Percentiles rank a stretch among this genome's conserved stretches.
These are phyloP conservation scores for Apocheima hispidaria DNA, from an alignment of 2,888 invertebrate genomes.

Conservation along the genomic window DNA sequence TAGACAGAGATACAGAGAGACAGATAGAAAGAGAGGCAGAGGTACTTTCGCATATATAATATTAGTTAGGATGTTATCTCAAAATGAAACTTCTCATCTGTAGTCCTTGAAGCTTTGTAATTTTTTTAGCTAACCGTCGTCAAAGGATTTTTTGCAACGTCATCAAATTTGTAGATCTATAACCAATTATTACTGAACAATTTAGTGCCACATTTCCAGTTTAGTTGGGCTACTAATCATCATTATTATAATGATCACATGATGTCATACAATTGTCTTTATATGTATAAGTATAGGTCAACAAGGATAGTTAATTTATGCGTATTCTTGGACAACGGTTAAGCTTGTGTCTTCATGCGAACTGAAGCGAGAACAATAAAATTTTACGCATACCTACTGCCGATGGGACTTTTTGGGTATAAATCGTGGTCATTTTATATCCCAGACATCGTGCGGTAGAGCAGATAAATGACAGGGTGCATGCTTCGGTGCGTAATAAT, in stretches of 20 bases:
- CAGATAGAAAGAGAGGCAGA: too few relatives aligned
- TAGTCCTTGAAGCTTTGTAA: too few relatives aligned
- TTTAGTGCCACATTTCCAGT: background rate
- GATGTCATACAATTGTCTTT: background rate
- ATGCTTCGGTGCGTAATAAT: slow-evolving; percentile 18
- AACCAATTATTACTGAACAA: too few relatives aligned
- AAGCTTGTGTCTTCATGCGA: slow-evolving; percentile 21
- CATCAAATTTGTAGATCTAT: too few relatives aligned
- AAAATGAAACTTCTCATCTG: too few relatives aligned
- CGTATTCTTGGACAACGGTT: slow-evolving; percentile 18
- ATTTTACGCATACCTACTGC: slow-evolving; percentile 25
- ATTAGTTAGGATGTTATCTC: too few relatives aligned
- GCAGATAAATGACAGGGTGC: slow-evolving; percentile 8
- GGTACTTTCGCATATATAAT: too few relatives aligned
- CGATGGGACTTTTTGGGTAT: slow-evolving; percentile 15
- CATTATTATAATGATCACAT: background rate
- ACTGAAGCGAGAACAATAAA: slow-evolving; percentile 33
- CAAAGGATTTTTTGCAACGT: background rate
- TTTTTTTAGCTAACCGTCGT: too few relatives aligned
- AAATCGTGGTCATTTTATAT: slow-evolving; percentile 28
- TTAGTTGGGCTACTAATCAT: too few relatives aligned
- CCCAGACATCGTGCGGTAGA: slow-evolving; percentile 15
- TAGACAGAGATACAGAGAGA: too few relatives aligned
- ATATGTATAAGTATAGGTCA: background rate
- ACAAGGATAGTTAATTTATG: background rate